Evolutionary conservation across 2,797 vertebrate genomes (phyloP).

Genomic region (Bucorvus abyssinicus): DNA sequence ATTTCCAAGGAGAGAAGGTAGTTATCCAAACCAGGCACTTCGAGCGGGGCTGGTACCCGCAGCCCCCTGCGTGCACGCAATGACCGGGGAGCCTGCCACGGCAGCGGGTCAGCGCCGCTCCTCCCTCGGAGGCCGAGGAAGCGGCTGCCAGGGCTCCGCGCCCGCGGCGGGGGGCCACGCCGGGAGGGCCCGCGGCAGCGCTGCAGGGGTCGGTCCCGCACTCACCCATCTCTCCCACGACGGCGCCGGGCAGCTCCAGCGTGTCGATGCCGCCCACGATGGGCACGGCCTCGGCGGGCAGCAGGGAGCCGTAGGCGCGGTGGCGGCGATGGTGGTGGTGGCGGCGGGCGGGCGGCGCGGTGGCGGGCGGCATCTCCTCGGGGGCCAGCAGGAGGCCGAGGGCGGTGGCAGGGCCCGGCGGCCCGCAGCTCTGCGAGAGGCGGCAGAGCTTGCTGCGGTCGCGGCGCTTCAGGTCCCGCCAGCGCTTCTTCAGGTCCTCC

Average conservation of each 20-base stretch:
- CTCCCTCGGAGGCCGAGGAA: not conserved
- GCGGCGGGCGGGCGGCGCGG: not conserved
- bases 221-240: slow-evolving; percentile 50
- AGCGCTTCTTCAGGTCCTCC: slow-evolving; percentile 68
- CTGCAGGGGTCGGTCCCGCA: not conserved
- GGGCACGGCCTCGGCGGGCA: slow-evolving; percentile 44
- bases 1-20: not conserved
- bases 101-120: not conserved
- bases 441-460: slow-evolving; percentile 67
- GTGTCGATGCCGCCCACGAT: slow-evolving; percentile 69
- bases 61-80: not conserved
- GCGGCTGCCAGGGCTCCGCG: not conserved
- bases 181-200: not conserved
- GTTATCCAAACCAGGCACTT: rapidly evolving
- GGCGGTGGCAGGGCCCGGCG: not conserved
- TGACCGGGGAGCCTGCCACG: not conserved
- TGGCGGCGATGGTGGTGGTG: not conserved
- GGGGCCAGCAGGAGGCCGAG: slow-evolving; percentile 38
- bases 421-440: slow-evolving; percentile 30
- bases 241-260: slow-evolving; percentile 59
- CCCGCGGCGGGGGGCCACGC: not conserved
- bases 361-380: slow-evolving; percentile 4
- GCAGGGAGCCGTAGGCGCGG: slow-evolving; percentile 14
- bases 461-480: slow-evolving; percentile 65
- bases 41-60: not conserved